phyloP scores from a whole-genome alignment of 92 coral and sea anemone genomes.

The Epizoanthus ramosus region DNA sequence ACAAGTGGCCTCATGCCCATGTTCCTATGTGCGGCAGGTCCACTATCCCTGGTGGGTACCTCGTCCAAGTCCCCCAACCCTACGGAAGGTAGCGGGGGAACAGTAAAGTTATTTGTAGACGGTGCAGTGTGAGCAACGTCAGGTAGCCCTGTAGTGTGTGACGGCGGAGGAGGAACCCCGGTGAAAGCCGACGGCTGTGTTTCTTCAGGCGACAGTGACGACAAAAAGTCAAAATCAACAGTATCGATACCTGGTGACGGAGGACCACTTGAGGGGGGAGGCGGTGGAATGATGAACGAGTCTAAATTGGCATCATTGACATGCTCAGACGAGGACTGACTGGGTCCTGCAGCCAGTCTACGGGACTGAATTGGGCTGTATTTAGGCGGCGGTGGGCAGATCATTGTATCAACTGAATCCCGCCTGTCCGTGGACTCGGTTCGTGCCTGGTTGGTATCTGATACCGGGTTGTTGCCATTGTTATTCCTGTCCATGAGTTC shows the following conservation, averaged over 20 bases:
- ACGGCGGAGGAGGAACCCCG: no score
- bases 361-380: conserved; percentile 24
- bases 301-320: conserved; percentile 16
- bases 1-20: no score
- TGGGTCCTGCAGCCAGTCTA: not conserved
- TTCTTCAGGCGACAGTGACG: not conserved
- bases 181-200: no score
- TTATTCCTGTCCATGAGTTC: conserved; percentile 31
- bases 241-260: conserved; percentile 3
- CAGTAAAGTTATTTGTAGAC: no score
- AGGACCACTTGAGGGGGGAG: conserved; percentile 21
- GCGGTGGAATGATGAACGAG: conserved; percentile 31
- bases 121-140: no score
- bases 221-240: no score
- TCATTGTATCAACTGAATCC: conserved; percentile 29
- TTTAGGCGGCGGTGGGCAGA: conserved; percentile 41
- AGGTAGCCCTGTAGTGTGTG: no score
- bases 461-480: not conserved
- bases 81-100: no score
- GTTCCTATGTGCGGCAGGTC: no score
- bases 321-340: not conserved
- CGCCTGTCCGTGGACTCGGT: not conserved
- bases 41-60: no score
- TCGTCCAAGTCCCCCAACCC: no score
- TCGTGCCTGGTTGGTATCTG: not conserved